These are phyloP conservation scores for Eulacestoma nigropectus DNA, from an alignment of 2,113 vertebrate species.

Conservation along the genomic window DNA sequence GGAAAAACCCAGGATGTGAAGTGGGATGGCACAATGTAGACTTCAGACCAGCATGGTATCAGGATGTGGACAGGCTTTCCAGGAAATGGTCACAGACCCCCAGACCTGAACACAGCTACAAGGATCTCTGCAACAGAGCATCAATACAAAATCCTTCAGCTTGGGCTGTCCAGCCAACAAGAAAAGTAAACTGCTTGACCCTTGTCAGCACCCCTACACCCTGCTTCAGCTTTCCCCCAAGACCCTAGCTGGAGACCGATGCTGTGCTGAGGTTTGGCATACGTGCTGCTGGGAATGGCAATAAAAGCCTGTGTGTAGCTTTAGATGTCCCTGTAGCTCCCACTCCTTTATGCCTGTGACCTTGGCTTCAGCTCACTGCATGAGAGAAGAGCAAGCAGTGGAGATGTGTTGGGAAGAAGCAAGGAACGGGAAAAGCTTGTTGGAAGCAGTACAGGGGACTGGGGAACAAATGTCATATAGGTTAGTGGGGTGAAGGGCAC, in stretches of 20 bases:
- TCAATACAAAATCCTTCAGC: background rate
- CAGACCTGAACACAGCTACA: background rate
- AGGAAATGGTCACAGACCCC: background rate
- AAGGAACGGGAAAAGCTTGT: background rate
- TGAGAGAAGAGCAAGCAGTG: background rate
- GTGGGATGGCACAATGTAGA: background rate
- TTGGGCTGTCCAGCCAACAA: background rate
- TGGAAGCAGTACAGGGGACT: background rate
- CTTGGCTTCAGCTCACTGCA: background rate
- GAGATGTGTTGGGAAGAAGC: background rate
- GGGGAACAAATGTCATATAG: background rate
- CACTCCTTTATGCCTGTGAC: background rate
- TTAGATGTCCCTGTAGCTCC: background rate
- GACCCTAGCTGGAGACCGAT: background rate
- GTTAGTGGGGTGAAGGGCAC: background rate
- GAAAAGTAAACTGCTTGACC: background rate
- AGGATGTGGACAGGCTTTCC: background rate
- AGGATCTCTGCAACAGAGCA: background rate
- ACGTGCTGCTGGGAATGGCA: background rate
- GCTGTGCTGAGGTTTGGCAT: background rate
- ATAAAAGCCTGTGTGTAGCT: background rate
- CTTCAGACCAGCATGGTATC: background rate
- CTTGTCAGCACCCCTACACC: background rate
- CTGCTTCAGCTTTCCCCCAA: background rate
- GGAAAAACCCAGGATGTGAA: background rate